Base-by-base conservation (phyloP, 2,113 vertebrate genomes). In the Chloroceryle aenea region DNA sequence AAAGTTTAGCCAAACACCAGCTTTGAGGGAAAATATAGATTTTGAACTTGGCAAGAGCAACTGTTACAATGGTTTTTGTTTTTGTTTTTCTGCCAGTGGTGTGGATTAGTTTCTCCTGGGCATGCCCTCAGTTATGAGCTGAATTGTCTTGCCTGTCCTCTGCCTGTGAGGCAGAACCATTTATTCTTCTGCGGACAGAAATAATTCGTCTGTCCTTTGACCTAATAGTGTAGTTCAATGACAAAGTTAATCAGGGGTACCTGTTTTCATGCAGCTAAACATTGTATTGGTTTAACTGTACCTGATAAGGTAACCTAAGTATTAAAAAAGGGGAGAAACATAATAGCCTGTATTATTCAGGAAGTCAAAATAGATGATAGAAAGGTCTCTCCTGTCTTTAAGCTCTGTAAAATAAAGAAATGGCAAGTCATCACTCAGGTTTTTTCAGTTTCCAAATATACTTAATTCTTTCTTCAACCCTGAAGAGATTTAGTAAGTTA, bases 171-270 rank as follows among this genome's bases (percentile, higher is more conserved):
- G 71, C 4, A 1, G 94, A 96, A 94, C 62, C 82, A 55, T 88
- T 80, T 90, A 83, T 90, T 92, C 85, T n/a, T n/a, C n/a, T 13
- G 23, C 87, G 85, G 63, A 80, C 58, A 90, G 59, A 90, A 92
- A 90, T 93, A 86, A 95, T 90, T 76, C 38, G n/a, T 78, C 78
- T 95, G 89, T 93, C 86, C 93, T 95, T 92, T 86, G 77, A 34
- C 59, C 61, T 89, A 77, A 59, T 61, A 84, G 29, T 43, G 52
- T 77, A 77, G 50, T 84, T 93, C 80, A 93, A 47, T 68, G 86
- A 84, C 72, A 92, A 7, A 52, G 64, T 36, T 95, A 86, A 95
- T 74, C 47, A 90, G 11, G 38, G 40, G 14, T 81, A 89, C 78
- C 53, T 87, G 56, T 74, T 93, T 90, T 67, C 32, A 40, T 78